Percentiles rank a stretch among this genome's conserved stretches.
Conservation (phyloP, 2,113 vertebrate genomes). For the Fregata magnificens region DNA sequence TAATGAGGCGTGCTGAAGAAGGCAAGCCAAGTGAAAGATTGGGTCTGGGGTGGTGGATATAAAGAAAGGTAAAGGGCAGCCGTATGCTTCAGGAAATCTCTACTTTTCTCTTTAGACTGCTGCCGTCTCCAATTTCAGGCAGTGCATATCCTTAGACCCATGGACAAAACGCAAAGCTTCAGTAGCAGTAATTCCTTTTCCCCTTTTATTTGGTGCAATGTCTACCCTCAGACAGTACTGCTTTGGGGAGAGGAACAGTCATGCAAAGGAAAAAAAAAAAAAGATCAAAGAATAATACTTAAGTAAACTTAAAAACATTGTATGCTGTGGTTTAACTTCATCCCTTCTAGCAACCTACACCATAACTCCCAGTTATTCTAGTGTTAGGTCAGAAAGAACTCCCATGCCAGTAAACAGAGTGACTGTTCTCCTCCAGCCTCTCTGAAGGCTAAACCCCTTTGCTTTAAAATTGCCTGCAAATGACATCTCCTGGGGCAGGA, state of each 20-base stretch:
- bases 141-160: background rate
- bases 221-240: background rate
- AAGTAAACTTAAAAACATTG: background rate
- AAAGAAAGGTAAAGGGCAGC: conserved; percentile 20
- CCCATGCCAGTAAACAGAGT: background rate
- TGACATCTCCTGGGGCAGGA: background rate
- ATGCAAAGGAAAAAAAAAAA: background rate
- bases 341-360: background rate
- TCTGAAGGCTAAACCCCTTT: background rate
- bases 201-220: background rate
- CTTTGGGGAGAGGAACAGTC: background rate
- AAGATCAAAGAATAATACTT: background rate
- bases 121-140: background rate
- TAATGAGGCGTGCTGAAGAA: conserved; percentile 24
- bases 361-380: background rate
- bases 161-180: background rate
- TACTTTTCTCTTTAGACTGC: background rate
- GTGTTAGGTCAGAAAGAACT: background rate
- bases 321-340: background rate
- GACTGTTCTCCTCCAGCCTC: background rate
- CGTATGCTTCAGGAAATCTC: background rate
- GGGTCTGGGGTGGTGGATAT: background rate
- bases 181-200: background rate
- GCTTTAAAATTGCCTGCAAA: background rate
- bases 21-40: conserved; percentile 30